Conservation (phyloP, 2,113 vertebrate genomes). For the Suricata suricatta region DNA sequence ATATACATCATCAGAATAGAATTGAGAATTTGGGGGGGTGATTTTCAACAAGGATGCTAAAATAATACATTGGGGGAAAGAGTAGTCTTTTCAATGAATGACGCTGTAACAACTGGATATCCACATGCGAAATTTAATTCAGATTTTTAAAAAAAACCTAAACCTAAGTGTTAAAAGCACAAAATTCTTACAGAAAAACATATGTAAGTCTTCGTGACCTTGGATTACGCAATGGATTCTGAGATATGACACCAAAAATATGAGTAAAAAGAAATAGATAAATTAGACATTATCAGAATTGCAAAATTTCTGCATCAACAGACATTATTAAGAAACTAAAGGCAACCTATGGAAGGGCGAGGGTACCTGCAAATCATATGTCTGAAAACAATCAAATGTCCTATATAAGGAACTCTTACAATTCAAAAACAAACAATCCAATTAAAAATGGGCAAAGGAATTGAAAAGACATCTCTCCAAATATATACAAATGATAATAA, state of each 20-base stretch:
- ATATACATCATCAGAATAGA: background rate
- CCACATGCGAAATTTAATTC: background rate
- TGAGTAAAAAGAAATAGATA: background rate
- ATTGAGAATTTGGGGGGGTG: background rate
- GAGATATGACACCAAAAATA: background rate
- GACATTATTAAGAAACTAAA: background rate
- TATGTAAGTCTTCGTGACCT: background rate
- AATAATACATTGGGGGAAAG: background rate
- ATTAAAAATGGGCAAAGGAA: background rate
- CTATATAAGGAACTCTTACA: background rate
- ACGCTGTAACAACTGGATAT: background rate
- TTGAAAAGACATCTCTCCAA: background rate
- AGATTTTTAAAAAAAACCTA: background rate
- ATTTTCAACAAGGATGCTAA: background rate
- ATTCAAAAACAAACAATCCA: background rate
- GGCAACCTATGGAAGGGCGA: background rate
- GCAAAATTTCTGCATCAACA: background rate
- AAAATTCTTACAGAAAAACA: constrained; percentile 6
- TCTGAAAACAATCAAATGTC: background rate
- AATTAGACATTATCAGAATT: background rate
- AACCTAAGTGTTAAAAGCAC: background rate
- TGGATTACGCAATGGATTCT: background rate
- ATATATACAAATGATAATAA: background rate
- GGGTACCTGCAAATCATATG: background rate
- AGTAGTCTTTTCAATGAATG: background rate